Evolutionary conservation across 2,797 vertebrate species (phyloP).

Genomic region (Neosalanx taihuensis): DNA sequence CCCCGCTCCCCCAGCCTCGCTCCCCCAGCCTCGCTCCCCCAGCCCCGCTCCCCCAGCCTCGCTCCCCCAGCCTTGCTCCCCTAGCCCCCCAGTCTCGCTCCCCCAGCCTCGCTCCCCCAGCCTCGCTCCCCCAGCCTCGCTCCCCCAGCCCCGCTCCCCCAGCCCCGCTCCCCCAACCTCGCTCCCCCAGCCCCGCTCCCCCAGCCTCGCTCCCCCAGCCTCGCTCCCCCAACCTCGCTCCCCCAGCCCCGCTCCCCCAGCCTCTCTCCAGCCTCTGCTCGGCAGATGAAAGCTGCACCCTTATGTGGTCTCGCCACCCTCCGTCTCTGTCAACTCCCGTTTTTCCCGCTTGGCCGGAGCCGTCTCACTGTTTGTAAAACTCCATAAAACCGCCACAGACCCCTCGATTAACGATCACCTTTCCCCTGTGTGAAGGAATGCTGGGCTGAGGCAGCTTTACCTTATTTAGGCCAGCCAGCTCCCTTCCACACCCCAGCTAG

Average conservation of each 20-base stretch:
- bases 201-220: too few relatives aligned
- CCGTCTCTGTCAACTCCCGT: slow-evolving; percentile 50
- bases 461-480: slow-evolving; percentile 38
- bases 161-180: too few relatives aligned
- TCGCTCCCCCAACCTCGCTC: slow-evolving; percentile 24
- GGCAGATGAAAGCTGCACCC: slow-evolving; percentile 47
- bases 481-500: slow-evolving; percentile 21
- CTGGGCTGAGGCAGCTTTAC: slow-evolving; percentile 2
- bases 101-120: slow-evolving; percentile 28
- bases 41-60: too few relatives aligned
- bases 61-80: too few relatives aligned
- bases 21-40: too few relatives aligned
- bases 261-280: slow-evolving; percentile 34
- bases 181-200: too few relatives aligned
- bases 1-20: slow-evolving; percentile 37
- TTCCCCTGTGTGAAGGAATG: slow-evolving; percentile 44
- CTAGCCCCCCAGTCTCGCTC: slow-evolving; percentile 16
- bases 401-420: slow-evolving; percentile 52
- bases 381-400: slow-evolving; percentile 56
- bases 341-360: slow-evolving; percentile 37
- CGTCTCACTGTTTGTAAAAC: slow-evolving; percentile 47
- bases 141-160: slow-evolving; percentile 32
- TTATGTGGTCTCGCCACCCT: slow-evolving; percentile 42
- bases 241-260: slow-evolving; percentile 28
- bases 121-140: slow-evolving; percentile 10